Evolutionary conservation across 2,888 invertebrate species (phyloP), one percentile per base, ranked within the genome.

Genomic region (Agrochola circellaris): DNA sequence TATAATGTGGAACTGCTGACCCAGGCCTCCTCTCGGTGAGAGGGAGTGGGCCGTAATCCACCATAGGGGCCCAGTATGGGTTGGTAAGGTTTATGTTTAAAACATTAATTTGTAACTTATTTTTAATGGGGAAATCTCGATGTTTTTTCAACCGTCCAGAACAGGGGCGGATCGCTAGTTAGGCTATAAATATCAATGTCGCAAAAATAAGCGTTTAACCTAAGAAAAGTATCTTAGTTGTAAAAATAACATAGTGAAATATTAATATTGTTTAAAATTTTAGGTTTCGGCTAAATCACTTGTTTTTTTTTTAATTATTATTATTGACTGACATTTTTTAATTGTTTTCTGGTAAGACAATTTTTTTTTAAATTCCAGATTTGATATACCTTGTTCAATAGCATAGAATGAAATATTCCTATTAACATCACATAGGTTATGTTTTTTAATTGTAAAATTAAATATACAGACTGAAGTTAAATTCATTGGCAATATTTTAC

Each of bases 311-410:
- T 79, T 7, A 73, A 51, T 75, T 51, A 75, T 84, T 70, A 76
- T 77, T 74, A 67, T 71, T 74, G 79, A 87, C 83, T 79, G 81
- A 81, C 42, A 30, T 0, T 48, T 51, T 58, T 69, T 45, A 20
- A 60, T 65, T 62, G 54, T 61, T 64, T 69, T 76, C 23, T 23
- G 42, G 0, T 69, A 26, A 42, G 8, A 64, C 15, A 4, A 30
- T 0, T 11, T 3, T 23, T 60, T 68, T 67, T 45, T 56, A 8
- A n/a, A 30, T 23, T 23, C 45, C 4, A 20, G 2, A 23, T 30
- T 67, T 30, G 48, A 30, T 30, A 23, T 30, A 9, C 3, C 1
- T 66, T 48, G 23, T 23, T 67, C 6, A 34, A 17, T 67, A 6
- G 2, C 3, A 8, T 23, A n/a, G 5, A n/a, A 34, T n/a, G 0